These are phyloP conservation scores for Melanotaenia pygmaea DNA, from an alignment of 2,797 vertebrate species.

Conservation along the genomic window DNA sequence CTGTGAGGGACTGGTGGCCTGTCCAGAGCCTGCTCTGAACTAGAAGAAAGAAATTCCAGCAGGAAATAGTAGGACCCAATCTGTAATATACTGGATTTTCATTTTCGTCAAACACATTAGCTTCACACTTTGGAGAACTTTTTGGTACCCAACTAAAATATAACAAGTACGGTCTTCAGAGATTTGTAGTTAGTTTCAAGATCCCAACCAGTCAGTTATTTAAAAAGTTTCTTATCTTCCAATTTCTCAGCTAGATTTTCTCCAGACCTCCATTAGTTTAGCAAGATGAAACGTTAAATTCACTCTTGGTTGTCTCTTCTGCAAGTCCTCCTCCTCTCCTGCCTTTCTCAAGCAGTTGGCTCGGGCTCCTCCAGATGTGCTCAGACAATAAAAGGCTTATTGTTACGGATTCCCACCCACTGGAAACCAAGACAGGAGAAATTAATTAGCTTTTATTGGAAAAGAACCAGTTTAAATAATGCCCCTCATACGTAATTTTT, in stretches of 20 bases:
- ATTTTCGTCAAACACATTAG: too few species aligned
- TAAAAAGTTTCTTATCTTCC: conserved; percentile 4
- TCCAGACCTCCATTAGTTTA: conserved; percentile 22
- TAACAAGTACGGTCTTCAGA: not conserved
- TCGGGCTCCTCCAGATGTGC: conserved; percentile 68
- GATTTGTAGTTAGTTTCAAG: not conserved
- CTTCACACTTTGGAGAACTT: too few species aligned
- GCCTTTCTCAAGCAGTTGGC: conserved; percentile 47
- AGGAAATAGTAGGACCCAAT: too few species aligned
- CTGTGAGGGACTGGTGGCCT: too few species aligned
- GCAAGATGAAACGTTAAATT: conserved; percentile 22
- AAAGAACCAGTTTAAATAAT: conserved; percentile 1
- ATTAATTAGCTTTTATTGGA: conserved; percentile 13
- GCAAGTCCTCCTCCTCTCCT: not conserved
- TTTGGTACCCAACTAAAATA: too few species aligned
- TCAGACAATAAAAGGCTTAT: conserved; percentile 59
- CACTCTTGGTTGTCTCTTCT: conserved; percentile 18
- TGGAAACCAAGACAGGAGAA: conserved; percentile 26
- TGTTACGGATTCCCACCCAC: conserved; percentile 48
- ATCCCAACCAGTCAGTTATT: not conserved
- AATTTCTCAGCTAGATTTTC: conserved; percentile 18
- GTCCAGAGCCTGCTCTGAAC: too few species aligned
- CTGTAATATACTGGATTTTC: too few species aligned
- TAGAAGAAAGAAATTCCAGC: too few species aligned
- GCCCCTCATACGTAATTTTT: not conserved